Conservation (phyloP, 2,113 vertebrate species). For the Numida meleagris region DNA sequence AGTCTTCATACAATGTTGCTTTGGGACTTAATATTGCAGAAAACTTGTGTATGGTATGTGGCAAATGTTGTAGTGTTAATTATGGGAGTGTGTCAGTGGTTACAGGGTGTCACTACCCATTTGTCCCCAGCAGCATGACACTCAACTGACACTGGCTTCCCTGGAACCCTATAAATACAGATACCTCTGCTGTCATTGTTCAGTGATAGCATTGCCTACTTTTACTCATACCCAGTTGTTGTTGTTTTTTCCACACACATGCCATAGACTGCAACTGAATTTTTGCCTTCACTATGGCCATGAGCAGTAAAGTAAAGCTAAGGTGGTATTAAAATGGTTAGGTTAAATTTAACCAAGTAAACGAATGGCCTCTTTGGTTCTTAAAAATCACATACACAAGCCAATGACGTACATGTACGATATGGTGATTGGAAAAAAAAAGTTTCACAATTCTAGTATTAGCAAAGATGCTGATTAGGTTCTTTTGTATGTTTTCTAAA, state of each 20-base stretch:
- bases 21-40: not conserved
- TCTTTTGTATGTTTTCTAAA: not conserved
- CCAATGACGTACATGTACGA: not conserved
- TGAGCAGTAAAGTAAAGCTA: not conserved
- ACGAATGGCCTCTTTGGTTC: not conserved
- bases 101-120: not conserved
- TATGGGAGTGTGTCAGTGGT: not conserved
- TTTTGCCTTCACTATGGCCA: not conserved
- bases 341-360: not conserved
- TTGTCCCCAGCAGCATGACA: not conserved
- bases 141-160: not conserved
- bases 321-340: not conserved
- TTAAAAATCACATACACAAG: fast-evolving
- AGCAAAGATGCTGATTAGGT: not conserved
- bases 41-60: not conserved
- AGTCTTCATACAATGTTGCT: not conserved
- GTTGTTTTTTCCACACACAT: fast-evolving
- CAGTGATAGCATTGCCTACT: not conserved
- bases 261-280: not conserved
- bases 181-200: not conserved
- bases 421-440: not conserved
- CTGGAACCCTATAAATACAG: not conserved
- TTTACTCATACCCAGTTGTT: not conserved
- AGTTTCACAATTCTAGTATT: not conserved
- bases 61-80: not conserved